Evolutionary conservation across 2,888 invertebrate genomes (phyloP), one percentile per base, ranked within the genome.

Genomic region (Nemoura dubitans): DNA sequence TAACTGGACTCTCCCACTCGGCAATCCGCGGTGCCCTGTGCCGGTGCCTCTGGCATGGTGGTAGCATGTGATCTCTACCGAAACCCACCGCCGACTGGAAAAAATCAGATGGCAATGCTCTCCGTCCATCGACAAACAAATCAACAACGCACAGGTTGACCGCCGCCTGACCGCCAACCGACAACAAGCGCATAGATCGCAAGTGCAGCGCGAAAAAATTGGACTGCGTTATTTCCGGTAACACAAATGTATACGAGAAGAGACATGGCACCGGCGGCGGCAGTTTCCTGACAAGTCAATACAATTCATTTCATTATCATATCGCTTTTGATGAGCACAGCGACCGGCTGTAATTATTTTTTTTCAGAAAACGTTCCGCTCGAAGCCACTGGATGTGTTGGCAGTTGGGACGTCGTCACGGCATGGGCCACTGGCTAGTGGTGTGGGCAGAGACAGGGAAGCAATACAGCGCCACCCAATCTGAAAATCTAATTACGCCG

Each of bases 1-100:
- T 59, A 59, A 59, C 59, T 59, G 59, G 59, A 59, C 59, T 59
- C 59, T 59, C 59, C 59, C 59, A 59, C 59, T 59, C 59, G 59
- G 16, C 36, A 6, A 36, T 36, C 5, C 36, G 10, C 36, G 3
- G 10, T 36, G 36, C 10, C 3, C 10, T 6, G 36, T 10, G 10
- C 10, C 5, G 36, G 10, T 36, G 10, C 36, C 36, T 3, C 5
- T 36, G 36, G 14, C 59, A 59, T 59, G 36, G 36, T 14, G 21
- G 59, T 59, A 59, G 59, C 59, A 59, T 59, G 59, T 59, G 59
- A 59, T 59, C 59, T 59, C 59, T 59, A 59, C 59, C 59, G 59
- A 59, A 59, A 59, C 59, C 14, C 59, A 59, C 59, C 59, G 21
- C 3, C 36, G 36, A 36, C 36, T 36, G 36, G 36, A 36, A 36